Evolutionary conservation across 1,140 invertebrate species (phyloP), one percentile per base, ranked within the genome.

Genomic region (Leguminivora glycinivorella): DNA sequence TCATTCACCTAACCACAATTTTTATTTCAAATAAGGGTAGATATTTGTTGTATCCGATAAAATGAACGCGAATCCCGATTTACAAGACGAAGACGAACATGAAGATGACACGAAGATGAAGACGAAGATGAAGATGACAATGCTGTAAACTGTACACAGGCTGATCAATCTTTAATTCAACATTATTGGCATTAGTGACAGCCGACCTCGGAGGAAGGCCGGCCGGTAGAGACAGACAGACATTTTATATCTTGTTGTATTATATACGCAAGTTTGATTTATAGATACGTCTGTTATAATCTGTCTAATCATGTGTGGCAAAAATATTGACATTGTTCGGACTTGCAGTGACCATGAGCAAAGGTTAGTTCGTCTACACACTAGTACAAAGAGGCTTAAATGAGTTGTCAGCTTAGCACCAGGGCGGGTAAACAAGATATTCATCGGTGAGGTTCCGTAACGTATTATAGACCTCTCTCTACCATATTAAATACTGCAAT

Each of bases 181-280:
- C 43, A 17, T 43, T 43, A 47, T 47, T 47, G 43, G 43, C 43
- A 47, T 47, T 47, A 47, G 43, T 47, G 43, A 47, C 17, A 17
- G 24, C 24, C 25, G 56, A 60, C 56, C 56, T 60, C 56, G 56
- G 22, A 0, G 24, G 24, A 26, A 60, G 56, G 56, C 56, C 56
- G 25, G 25, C 56, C 10, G 3, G 56, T 60, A 24, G 2, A 9
- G 24, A 26, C 56, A 26, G 25, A n/a, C 22, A 58, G 7, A 9
- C 52, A 24, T 56, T 56, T 58, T 60, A 60, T 60, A 24, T 56
- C 24, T 56, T n/a, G 6, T 29, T 60, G 0, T 24, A 60, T 60
- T 60, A 60, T 60, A 26, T 14, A 22, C 56, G 14, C 14, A 26
- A 38, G 34, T 38, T 38, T 60, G 56, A 60, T 60, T 29, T 60